Base-by-base conservation (phyloP, 92 coral and sea anemone genomes). In the Parazoanthus swiftii region DNA sequence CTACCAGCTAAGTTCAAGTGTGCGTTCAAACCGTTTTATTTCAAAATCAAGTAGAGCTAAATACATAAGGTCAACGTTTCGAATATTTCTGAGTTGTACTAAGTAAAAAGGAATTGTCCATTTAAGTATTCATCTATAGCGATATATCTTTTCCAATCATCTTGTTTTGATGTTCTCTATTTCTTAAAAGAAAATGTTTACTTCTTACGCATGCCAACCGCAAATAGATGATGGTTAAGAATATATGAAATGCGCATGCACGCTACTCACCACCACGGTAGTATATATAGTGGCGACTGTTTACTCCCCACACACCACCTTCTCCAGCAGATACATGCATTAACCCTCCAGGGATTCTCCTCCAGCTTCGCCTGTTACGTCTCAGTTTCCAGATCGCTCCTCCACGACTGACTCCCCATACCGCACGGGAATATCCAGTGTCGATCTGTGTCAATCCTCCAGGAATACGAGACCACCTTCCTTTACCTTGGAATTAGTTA, bases 251-350 rank as follows among this genome's bases (percentile, higher is more conserved):
- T 7, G 25, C 25, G 8, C 70, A 7, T 63, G 8, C 70, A 7
- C 21, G 8, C 7, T 63, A 63, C 85, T 79, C 76, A 67, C 90
- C 90, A 5, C 56, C 65, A 21, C 86, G 76, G 58, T 77, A 88
- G 46, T 63, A 88, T 16, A 90, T 77, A 20, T 73, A 65, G 59
- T 86, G 54, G 13, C 54, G 4, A 26, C 18, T 73, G 66, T 33
- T 59, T 1, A 80, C 76, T 13, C 89, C 89, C 89, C 85, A 90
- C 15, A 74, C 84, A 26, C 92, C 92, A 29, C 89, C 84, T 42
- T 90, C 89, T 25, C 92, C 92, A 18, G 87, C 56, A 42, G 90
- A 86, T 26, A 90, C 82, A 13, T 80, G 86, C 14, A 78, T 86
- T 43, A 71, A 81, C 10, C 73, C 70, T n/a, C 82, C 80, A 74